phyloP scores from a whole-genome alignment of 2,797 vertebrate species.

The Balearica regulorum region DNA sequence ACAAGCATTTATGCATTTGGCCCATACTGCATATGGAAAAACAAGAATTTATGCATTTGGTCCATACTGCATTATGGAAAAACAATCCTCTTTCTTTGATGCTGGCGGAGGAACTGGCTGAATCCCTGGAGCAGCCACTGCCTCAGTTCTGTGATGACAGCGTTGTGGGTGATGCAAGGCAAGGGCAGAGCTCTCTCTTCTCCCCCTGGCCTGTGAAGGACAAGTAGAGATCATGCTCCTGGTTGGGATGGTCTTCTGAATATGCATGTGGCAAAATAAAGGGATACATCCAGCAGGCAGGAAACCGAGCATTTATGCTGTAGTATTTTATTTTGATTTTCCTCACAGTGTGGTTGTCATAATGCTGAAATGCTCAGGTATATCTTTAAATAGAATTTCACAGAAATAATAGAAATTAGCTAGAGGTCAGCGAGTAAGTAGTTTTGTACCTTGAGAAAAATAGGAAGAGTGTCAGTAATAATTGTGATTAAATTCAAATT shows the following conservation, averaged over 20 bases:
- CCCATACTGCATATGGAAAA: background rate
- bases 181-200: background rate
- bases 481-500: background rate
- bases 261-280: background rate
- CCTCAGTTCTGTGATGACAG: background rate
- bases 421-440: background rate
- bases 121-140: background rate
- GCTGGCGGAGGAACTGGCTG: background rate
- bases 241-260: background rate
- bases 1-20: background rate
- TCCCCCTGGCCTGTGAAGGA: background rate
- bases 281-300: background rate
- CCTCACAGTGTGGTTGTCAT: background rate
- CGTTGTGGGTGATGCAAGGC: background rate
- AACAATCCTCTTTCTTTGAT: background rate
- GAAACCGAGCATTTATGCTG: background rate
- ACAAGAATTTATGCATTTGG: conserved; percentile 17
- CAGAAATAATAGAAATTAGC: background rate
- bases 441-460: background rate
- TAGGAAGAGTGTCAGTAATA: background rate
- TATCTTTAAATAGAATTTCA: background rate
- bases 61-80: background rate
- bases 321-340: background rate
- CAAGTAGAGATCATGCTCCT: background rate
- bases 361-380: background rate